These are phyloP conservation scores for Passer montanus DNA, from an alignment of 2,113 vertebrate genomes.

Conservation along the genomic window DNA sequence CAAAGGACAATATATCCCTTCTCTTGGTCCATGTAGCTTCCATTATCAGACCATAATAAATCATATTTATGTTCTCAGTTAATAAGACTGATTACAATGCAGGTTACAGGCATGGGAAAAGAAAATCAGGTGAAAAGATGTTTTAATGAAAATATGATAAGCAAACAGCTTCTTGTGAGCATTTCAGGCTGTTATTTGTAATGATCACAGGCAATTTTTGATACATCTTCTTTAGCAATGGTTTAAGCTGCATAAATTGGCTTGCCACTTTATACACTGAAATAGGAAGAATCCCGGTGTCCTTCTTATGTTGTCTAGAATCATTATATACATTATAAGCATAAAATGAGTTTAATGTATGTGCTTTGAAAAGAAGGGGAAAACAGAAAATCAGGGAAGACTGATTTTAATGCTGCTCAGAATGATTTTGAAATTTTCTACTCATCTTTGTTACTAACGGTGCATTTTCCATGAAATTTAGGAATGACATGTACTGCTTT, in stretches of 20 bases:
- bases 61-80: constrained; percentile 86
- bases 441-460: constrained; percentile 71
- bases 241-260: constrained; percentile 81
- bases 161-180: constrained; percentile 80
- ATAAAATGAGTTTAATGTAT: constrained; percentile 79
- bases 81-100: constrained; percentile 84
- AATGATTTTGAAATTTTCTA: constrained; percentile 75
- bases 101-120: constrained; percentile 78
- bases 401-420: constrained; percentile 72
- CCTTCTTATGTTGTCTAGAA: constrained; percentile 77
- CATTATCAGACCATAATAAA: constrained; percentile 87
- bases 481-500: constrained; percentile 68
- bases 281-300: constrained; percentile 69
- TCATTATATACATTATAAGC: constrained; percentile 81
- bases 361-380: constrained; percentile 69
- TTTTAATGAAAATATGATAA: constrained; percentile 86
- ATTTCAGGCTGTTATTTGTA: constrained; percentile 81
- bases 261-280: constrained; percentile 73
- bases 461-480: constrained; percentile 71
- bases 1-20: constrained; percentile 89
- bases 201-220: constrained; percentile 80
- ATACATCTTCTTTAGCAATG: constrained; percentile 80
- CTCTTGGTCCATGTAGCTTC: constrained; percentile 86
- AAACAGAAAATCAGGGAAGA: constrained; percentile 73
- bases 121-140: constrained; percentile 82